Evolutionary conservation across 2,797 vertebrate genomes (phyloP).

Genomic region (Hyperoplus lanceolatus): DNA sequence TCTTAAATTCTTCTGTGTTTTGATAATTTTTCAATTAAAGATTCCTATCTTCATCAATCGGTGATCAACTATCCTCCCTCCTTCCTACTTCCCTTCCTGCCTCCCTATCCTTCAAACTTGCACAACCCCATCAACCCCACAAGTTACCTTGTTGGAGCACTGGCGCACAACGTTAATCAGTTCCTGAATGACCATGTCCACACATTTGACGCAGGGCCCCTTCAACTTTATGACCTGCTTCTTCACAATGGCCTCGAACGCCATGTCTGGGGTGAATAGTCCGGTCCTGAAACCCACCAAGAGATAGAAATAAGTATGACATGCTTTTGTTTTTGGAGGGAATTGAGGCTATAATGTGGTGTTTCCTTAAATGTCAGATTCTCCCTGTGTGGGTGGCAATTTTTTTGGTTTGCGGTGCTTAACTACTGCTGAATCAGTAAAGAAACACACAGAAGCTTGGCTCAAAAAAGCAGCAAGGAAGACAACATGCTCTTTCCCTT

Average conservation of each 20-base stretch:
- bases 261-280: slow-evolving; percentile 97
- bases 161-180: slow-evolving; percentile 97
- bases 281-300: slow-evolving; percentile 79
- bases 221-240: slow-evolving; percentile 97
- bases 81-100: neutral
- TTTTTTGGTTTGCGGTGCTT: slow-evolving; percentile 35
- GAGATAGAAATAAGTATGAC: neutral
- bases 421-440: slow-evolving; percentile 52
- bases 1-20: neutral
- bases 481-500: slow-evolving; percentile 26
- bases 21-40: neutral
- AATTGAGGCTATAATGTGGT: slow-evolving; percentile 26
- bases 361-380: slow-evolving; percentile 50
- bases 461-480: slow-evolving; percentile 10
- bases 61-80: neutral
- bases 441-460: slow-evolving; percentile 50
- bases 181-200: slow-evolving; percentile 97
- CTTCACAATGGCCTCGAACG: slow-evolving; percentile 97
- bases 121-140: neutral
- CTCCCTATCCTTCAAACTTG: neutral
- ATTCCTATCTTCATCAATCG: neutral
- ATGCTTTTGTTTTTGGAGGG: slow-evolving; percentile 27
- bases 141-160: slow-evolving; percentile 92
- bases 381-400: slow-evolving; percentile 47
- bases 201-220: slow-evolving; percentile 94